Evolutionary conservation across 2,888 invertebrate genomes (phyloP).

Genomic region (Drosophila silvestris): DNA sequence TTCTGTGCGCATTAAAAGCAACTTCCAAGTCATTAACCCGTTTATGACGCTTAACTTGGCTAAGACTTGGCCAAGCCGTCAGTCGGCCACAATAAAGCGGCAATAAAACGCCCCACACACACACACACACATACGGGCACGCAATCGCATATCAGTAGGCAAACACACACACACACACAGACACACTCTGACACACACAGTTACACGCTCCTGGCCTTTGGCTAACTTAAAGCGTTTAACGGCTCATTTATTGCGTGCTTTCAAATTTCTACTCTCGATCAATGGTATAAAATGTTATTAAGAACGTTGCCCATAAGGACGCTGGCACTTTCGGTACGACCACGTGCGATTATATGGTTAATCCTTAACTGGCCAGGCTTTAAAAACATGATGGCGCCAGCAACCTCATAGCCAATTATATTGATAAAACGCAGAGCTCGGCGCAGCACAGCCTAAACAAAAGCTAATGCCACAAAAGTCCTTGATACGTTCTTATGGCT

Average conservation of each 20-base stretch:
- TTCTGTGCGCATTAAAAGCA: conserved; percentile 69
- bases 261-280: conserved; percentile 39
- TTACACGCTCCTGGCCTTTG: conserved; percentile 17
- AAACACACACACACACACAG: conserved; percentile 13
- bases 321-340: conserved; percentile 26
- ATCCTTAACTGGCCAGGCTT: conserved; percentile 62
- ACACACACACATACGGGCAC: conserved; percentile 20
- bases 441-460: conserved; percentile 6
- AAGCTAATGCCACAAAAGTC: conserved; percentile 25
- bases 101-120: conserved; percentile 68
- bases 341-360: conserved; percentile 59
- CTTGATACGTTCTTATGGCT: conserved; percentile 43
- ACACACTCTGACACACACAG: conserved; percentile 13
- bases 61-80: conserved; percentile 59
- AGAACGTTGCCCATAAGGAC: conserved; percentile 46
- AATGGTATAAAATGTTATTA: conserved; percentile 70
- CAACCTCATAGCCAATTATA: conserved; percentile 45
- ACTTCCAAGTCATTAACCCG: conserved; percentile 83
- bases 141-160: conserved; percentile 26
- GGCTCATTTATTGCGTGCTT: conserved; percentile 74
- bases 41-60: conserved; percentile 79
- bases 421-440: conserved; percentile 23
- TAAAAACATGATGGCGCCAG: conserved; percentile 13
- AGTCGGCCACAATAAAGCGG: conserved; percentile 72
- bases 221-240: conserved; percentile 76